phyloP scores from a whole-genome alignment of 2,888 invertebrate species.

The Rhabditoides inermis region DNA sequence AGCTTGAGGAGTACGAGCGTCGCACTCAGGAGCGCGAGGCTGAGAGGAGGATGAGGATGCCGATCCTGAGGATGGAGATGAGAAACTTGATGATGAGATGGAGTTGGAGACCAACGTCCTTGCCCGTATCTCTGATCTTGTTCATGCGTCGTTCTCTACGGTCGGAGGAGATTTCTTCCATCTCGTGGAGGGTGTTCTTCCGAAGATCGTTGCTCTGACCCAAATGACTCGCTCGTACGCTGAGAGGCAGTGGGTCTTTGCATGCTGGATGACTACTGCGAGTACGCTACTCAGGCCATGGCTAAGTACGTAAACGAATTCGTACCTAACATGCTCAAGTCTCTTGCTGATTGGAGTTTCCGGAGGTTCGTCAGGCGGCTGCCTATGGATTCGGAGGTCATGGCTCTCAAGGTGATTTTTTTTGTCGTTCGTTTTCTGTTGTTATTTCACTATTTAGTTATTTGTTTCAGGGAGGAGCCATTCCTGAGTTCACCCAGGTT shows the following conservation, averaged over 20 bases:
- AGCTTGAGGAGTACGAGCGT: too few relatives aligned
- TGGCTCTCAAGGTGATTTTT: too few relatives aligned
- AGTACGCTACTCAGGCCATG: conserved; percentile 62
- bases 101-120: conserved; percentile 43
- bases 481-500: conserved; percentile 53
- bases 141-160: conserved; percentile 28
- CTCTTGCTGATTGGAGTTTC: conserved; percentile 71
- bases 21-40: too few relatives aligned
- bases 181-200: conserved; percentile 59
- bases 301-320: conserved; percentile 81
- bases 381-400: conserved; percentile 90
- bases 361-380: conserved; percentile 90
- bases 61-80: conserved; percentile 71
- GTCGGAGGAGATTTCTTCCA: conserved; percentile 21
- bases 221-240: conserved; percentile 75
- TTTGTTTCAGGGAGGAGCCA: too few relatives aligned
- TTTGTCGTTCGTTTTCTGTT: too few relatives aligned
- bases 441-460: too few relatives aligned
- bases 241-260: conserved; percentile 94
- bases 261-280: conserved; percentile 93
- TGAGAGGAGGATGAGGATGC: too few relatives aligned
- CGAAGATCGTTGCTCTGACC: conserved; percentile 19
- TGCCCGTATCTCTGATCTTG: conserved; percentile 36
- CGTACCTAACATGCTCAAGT: conserved; percentile 72
- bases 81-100: conserved; percentile 41